Conservation (phyloP, 2,113 vertebrate species). For the Nannobrachium achirus region DNA sequence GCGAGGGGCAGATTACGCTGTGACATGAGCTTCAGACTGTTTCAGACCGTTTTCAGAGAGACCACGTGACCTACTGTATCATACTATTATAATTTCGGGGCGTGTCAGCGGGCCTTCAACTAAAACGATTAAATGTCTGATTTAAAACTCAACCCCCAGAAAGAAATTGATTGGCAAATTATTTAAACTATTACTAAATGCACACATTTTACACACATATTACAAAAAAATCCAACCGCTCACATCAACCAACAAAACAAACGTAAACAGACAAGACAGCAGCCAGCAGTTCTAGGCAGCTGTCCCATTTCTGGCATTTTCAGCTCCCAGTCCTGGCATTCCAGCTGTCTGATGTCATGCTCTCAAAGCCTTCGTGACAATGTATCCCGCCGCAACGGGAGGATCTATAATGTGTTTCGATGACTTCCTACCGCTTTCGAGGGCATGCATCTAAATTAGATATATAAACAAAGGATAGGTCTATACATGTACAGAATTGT, state of each 20-base stretch:
- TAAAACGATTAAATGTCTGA: no score
- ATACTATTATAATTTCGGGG: no score
- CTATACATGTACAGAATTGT: no score
- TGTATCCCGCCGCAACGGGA: constrained; percentile 66
- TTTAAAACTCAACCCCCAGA: no score
- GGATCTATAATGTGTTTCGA: constrained; percentile 41
- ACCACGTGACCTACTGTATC: no score
- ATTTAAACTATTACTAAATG: no score
- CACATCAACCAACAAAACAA: constrained; percentile 19
- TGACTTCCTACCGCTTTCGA: not conserved
- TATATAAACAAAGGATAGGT: not conserved
- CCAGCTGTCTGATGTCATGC: constrained; percentile 93
- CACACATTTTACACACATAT: no score
- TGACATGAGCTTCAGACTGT: no score
- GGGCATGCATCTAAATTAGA: not conserved
- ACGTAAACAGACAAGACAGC: constrained; percentile 54
- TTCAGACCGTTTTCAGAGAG: no score
- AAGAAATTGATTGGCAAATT: no score
- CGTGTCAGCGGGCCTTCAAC: no score
- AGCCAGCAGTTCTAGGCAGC: constrained; percentile 64
- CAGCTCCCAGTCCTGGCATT: constrained; percentile 83
- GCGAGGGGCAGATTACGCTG: no score
- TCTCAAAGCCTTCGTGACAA: constrained; percentile 62
- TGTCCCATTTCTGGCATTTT: constrained; percentile 82
- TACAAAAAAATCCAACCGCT: not conserved